Base-by-base conservation (phyloP, 2,797 vertebrate genomes). In the Loris lydekkerianus region DNA sequence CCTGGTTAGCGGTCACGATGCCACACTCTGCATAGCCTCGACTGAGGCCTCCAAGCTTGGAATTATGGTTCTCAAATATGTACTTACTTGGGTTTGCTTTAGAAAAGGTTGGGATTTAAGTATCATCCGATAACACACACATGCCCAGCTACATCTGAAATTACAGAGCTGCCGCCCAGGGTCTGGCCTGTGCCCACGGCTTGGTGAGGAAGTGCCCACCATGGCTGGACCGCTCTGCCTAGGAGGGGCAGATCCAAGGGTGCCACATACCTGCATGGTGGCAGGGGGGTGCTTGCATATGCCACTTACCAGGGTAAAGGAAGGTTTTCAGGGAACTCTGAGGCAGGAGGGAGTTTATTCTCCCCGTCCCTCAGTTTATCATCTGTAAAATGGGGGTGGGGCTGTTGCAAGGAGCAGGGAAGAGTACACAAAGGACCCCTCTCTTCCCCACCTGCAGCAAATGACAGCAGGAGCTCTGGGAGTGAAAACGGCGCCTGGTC, bases 1-100 rank as follows among this genome's bases (percentile, higher is more conserved):
- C 25, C 56, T 37, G n/a, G 91, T 94, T 31, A 70, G 94, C 11
- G 58, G 92, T 96, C 72, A 4, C 7, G 67, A 83, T 0, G 20
- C 92, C 97, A 75, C 29, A 25, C 72, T 97, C 94, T 89, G 91
- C 21, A 65, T 31, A 82, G 93, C 98, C 97, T 96, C 69, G 85
- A 97, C 97, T 77, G 97, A 97, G 49, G 94, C 95, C 95, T 96
- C 40, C 92, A 97, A 98, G 76, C 96, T 96, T 75, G 91, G 96
- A 93, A 95, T 90, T 97, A 88, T 91, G 90, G 90, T 86, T 96
- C 91, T 89, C 75, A 84, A 96, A 31, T 78, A 23, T 65, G 86
- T 81, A 91, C 86, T 97, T 94, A 95, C 86, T 93, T 37, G 91
- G 97, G 93, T 76, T 91, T 91, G 83, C 83, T 67, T 90, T 56